Evolutionary conservation across 2,888 invertebrate species (phyloP).

Genomic region (Pimpla rufipes): DNA sequence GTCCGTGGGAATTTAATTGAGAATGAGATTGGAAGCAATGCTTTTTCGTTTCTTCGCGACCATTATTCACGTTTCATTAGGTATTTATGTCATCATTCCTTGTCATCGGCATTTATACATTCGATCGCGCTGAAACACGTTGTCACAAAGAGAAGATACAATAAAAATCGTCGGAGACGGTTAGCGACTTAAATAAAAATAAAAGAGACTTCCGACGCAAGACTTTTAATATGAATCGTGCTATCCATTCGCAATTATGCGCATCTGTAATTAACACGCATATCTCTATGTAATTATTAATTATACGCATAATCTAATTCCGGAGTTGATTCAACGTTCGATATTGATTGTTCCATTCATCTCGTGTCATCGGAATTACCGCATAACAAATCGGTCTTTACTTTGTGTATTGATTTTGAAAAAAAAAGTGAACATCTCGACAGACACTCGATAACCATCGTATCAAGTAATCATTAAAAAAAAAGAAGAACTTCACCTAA

Average conservation of each 20-base stretch:
- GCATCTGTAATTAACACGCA: conserved; percentile 67
- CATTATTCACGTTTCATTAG: conserved; percentile 44
- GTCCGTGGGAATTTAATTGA: conserved; percentile 29
- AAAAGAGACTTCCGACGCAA: conserved; percentile 51
- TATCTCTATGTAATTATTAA: conserved; percentile 61
- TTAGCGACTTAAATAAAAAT: conserved; percentile 15
- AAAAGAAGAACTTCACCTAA: conserved; percentile 53
- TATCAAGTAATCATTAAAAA: conserved; percentile 39
- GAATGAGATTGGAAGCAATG: conserved; percentile 47
- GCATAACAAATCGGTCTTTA: conserved; percentile 8
- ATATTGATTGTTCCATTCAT: conserved; percentile 59
- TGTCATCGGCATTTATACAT: conserved; percentile 45
- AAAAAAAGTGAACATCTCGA: conserved; percentile 27
- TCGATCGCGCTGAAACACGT: conserved; percentile 32
- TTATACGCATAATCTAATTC: conserved; percentile 58
- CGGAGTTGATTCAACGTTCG: conserved; percentile 61
- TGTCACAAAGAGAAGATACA: conserved; percentile 20
- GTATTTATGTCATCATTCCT: conserved; percentile 40
- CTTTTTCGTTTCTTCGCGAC: conserved; percentile 40
- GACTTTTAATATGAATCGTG: conserved; percentile 45
- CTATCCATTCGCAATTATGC: conserved; percentile 51
- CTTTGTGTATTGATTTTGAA: conserved; percentile 14
- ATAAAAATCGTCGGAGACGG: conserved; percentile 26
- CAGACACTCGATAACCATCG: conserved; percentile 35
- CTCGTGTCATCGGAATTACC: conserved; percentile 50